phyloP scores from a whole-genome alignment of 2,888 invertebrate species.

The Leptura quadrifasciata region DNA sequence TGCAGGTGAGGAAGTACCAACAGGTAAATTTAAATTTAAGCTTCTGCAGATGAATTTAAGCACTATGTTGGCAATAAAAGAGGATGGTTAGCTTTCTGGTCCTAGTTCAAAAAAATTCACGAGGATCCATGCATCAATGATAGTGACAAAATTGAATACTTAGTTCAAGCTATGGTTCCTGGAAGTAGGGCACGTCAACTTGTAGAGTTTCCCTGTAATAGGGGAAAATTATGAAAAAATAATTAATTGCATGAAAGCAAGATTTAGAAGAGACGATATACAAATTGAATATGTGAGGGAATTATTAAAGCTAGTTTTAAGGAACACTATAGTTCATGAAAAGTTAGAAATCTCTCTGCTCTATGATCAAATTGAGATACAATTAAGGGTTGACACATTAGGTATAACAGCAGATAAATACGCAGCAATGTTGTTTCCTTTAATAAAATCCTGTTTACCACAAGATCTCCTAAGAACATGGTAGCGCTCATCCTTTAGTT shows the following conservation, averaged over 20 bases:
- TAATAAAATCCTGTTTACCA: too few relatives aligned
- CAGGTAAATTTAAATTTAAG: slow-evolving; percentile 54
- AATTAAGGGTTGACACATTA: slow-evolving; percentile 59
- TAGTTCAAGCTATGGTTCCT: slow-evolving; percentile 55
- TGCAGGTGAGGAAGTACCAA: background rate
- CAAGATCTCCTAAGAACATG: slow-evolving; percentile 59
- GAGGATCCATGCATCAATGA: slow-evolving; percentile 51
- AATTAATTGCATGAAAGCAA: slow-evolving; percentile 53
- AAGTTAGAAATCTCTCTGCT: slow-evolving; percentile 43
- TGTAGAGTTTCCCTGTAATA: slow-evolving; percentile 53
- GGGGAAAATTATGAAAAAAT: slow-evolving; percentile 53
- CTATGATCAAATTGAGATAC: slow-evolving; percentile 57
- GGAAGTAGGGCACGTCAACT: slow-evolving; percentile 52
- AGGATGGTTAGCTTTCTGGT: slow-evolving; percentile 58
- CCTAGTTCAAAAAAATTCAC: too few relatives aligned
- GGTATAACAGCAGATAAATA: too few relatives aligned
- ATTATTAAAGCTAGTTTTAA: slow-evolving; percentile 60
- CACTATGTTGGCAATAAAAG: slow-evolving; percentile 54
- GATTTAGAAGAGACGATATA: slow-evolving; percentile 62
- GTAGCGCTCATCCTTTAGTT: slow-evolving; percentile 49
- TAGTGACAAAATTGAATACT: slow-evolving; percentile 56
- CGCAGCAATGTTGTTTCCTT: too few relatives aligned
- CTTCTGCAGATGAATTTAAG: slow-evolving; percentile 51
- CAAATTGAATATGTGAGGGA: slow-evolving; percentile 62
- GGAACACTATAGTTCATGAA: slow-evolving; percentile 47